Evolutionary conservation across 2,797 vertebrate species (phyloP).

Genomic region (Hoplostethus atlanticus): DNA sequence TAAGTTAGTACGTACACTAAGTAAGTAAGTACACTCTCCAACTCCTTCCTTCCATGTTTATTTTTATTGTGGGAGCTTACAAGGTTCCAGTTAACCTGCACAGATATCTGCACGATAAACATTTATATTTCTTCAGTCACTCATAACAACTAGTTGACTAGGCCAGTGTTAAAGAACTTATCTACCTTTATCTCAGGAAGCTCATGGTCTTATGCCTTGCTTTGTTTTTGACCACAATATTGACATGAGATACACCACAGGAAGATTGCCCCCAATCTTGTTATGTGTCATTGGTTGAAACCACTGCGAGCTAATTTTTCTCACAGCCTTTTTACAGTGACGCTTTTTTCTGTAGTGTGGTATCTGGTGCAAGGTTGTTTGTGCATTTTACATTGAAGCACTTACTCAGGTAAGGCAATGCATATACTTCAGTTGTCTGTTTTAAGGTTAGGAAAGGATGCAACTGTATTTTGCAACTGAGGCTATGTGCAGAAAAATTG

Average conservation of each 20-base stretch:
- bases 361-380: neutral
- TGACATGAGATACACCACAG: constrained; percentile 31
- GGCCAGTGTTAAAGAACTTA: neutral
- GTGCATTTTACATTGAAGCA: constrained; percentile 5
- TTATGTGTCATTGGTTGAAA: constrained; percentile 47
- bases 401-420: constrained; percentile 41
- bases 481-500: neutral
- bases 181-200: constrained; percentile 32
- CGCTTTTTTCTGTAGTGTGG: neutral
- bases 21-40: neutral
- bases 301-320: constrained; percentile 11
- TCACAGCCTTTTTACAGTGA: neutral
- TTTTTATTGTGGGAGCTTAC: constrained; percentile 14
- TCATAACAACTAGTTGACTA: neutral
- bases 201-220: neutral
- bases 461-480: neutral
- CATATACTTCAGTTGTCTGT: neutral
- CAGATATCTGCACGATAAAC: constrained; percentile 26
- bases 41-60: constrained; percentile 32
- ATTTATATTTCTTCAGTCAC: constrained; percentile 22
- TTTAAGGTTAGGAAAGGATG: neutral
- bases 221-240: constrained; percentile 51
- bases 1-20: neutral
- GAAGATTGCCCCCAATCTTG: constrained; percentile 32
- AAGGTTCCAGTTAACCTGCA: constrained; percentile 6